phyloP scores from a whole-genome alignment of 1,140 invertebrate species.

The Bombus cullumanus region DNA sequence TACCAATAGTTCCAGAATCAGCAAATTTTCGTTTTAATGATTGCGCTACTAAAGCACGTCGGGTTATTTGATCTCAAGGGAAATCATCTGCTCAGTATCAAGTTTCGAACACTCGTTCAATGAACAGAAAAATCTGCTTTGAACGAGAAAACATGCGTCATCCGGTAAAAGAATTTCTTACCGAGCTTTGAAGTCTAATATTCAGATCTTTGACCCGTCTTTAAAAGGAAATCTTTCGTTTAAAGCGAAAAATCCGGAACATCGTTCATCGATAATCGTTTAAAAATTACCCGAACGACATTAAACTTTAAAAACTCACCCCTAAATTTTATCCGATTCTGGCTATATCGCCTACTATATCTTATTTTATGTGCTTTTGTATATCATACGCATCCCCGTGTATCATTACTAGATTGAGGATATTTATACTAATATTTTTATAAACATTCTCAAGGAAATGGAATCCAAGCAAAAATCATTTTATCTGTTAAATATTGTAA shows the following conservation, averaged over 20 bases:
- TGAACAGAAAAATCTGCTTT: background rate
- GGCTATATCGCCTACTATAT: too few species aligned
- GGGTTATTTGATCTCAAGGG: background rate
- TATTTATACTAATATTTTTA: too few species aligned
- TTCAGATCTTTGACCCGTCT: background rate
- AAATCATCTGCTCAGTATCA: background rate
- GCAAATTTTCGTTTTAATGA: background rate
- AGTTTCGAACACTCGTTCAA: background rate
- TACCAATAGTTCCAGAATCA: too few species aligned
- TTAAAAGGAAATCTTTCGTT: background rate
- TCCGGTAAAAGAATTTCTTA: background rate
- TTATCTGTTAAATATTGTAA: too few species aligned
- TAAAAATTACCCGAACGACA: background rate
- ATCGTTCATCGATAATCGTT: background rate
- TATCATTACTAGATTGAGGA: too few species aligned
- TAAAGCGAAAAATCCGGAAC: background rate
- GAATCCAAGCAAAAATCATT: too few species aligned
- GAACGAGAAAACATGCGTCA: background rate
- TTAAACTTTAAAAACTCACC: background rate
- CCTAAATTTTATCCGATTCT: too few species aligned
- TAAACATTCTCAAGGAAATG: too few species aligned
- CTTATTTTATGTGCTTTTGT: too few species aligned
- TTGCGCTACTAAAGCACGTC: too few species aligned
- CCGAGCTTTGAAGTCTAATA: conserved; percentile 3
- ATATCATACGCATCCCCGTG: too few species aligned